Conservation (phyloP, 2,797 vertebrate species). For the Falco concolor region DNA sequence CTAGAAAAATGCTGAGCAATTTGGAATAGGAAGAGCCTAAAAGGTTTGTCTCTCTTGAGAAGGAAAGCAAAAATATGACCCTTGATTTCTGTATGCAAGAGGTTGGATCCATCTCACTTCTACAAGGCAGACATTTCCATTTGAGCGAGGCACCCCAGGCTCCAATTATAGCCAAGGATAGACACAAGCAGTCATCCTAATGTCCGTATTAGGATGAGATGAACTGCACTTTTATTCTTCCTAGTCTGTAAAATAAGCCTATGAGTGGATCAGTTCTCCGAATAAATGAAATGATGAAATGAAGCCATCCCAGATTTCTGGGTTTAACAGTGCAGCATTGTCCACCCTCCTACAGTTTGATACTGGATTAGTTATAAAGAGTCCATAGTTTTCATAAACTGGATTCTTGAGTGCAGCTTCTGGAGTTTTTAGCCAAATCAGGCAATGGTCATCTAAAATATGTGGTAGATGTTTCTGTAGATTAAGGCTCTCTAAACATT, state of each 20-base stretch:
- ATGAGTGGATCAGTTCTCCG: neutral
- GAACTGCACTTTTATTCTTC: constrained; percentile 28
- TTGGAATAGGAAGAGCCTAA: neutral
- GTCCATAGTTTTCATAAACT: neutral
- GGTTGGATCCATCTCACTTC: neutral
- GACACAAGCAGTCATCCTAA: constrained; percentile 2
- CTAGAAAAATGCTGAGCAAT: neutral
- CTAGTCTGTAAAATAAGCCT: constrained; percentile 16
- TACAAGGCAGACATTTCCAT: neutral
- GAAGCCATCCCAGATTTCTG: neutral
- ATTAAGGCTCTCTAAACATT: neutral
- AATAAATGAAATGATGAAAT: neutral
- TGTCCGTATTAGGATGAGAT: neutral
- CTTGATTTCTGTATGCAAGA: neutral
- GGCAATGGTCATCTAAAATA: neutral
- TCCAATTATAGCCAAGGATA: constrained; percentile 7
- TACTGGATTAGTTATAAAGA: neutral
- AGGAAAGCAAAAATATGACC: neutral
- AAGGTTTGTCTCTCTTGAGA: neutral
- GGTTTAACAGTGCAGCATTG: neutral
- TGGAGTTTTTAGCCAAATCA: neutral
- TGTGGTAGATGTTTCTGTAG: neutral
- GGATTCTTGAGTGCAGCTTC: neutral
- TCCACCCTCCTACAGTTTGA: neutral
- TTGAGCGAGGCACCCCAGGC: neutral